These are phyloP conservation scores for Cerastis rubricosa DNA, from an alignment of 2,888 invertebrate species.

Conservation along the genomic window DNA sequence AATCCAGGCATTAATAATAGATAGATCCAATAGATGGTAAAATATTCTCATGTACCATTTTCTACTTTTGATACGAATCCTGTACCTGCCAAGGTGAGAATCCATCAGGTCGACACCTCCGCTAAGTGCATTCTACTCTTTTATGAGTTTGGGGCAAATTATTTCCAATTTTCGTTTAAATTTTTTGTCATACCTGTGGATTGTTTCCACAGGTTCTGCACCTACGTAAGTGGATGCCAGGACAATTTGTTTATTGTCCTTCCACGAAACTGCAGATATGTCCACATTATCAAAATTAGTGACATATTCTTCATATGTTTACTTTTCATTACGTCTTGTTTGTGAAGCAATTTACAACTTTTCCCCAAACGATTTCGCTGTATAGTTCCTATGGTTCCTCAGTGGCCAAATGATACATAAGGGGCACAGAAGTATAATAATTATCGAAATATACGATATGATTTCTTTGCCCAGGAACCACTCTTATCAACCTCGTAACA, in stretches of 20 bases:
- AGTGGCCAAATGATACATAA: no score
- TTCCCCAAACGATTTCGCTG: no score
- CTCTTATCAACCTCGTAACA: no score
- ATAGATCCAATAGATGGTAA: constrained; percentile 18
- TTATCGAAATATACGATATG: no score
- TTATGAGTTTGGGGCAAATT: constrained; percentile 2
- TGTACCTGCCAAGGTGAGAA: neutral
- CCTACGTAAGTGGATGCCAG: constrained; percentile 23
- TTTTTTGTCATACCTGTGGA: constrained; percentile 21
- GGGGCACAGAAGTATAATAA: no score
- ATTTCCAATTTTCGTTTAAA: constrained; percentile 6
- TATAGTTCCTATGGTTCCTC: no score
- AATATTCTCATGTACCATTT: constrained; percentile 18
- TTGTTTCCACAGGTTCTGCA: constrained; percentile 12
- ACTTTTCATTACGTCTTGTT: no score
- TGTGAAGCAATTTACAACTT: no score
- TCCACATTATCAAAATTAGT: no score
- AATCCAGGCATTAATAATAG: constrained; percentile 25
- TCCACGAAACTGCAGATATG: no score
- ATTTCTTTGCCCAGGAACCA: no score
- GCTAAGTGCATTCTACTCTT: constrained; percentile 9
- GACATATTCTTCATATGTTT: constrained; percentile 16
- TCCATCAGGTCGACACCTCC: neutral
- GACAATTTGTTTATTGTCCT: constrained; percentile 15
- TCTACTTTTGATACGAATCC: constrained; percentile 4